These are phyloP conservation scores for Aproaerema taeniolella DNA, from an alignment of 2,888 invertebrate genomes.

Conservation along the genomic window DNA sequence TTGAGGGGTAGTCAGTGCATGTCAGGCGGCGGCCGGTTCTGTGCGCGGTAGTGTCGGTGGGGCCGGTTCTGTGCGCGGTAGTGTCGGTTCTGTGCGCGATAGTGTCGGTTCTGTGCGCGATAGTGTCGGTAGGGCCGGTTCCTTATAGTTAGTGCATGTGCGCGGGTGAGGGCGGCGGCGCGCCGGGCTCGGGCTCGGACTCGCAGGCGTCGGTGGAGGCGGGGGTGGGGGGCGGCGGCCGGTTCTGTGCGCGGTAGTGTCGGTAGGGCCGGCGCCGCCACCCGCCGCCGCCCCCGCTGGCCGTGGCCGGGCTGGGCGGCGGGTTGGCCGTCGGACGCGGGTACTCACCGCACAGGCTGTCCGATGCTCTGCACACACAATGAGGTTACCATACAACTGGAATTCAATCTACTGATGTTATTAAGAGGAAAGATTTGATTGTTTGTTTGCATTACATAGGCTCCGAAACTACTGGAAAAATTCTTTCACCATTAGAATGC, in stretches of 20 bases:
- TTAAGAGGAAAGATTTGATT: too few species aligned
- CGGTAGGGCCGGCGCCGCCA: conserved; percentile 83
- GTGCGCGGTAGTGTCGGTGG: conserved; percentile 85
- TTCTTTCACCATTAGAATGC: too few species aligned
- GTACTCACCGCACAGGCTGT: conserved; percentile 82
- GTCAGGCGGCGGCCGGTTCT: conserved; percentile 92
- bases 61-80: conserved; percentile 81
- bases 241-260: conserved; percentile 83
- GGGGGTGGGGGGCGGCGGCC: conserved; percentile 96
- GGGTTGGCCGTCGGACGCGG: conserved; percentile 93
- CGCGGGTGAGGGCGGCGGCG: conserved; percentile 94
- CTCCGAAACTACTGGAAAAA: too few species aligned
- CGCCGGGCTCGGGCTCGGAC: conserved; percentile 86
- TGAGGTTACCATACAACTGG: too few species aligned
- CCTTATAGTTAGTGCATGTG: too few species aligned
- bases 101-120: conserved; percentile 82
- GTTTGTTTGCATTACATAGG: too few species aligned
- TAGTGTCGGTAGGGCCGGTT: conserved; percentile 88
- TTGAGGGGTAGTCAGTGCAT: too few species aligned
- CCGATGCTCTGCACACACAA: conserved; percentile 75
- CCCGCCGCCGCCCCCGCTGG: conserved; percentile 71
- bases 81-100: too few species aligned
- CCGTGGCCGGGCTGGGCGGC: conserved; percentile 92
- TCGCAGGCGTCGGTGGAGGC: conserved; percentile 96
- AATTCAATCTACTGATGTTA: too few species aligned